These are phyloP conservation scores for Rallus limicola DNA, from an alignment of 2,113 vertebrate genomes.

Conservation along the genomic window DNA sequence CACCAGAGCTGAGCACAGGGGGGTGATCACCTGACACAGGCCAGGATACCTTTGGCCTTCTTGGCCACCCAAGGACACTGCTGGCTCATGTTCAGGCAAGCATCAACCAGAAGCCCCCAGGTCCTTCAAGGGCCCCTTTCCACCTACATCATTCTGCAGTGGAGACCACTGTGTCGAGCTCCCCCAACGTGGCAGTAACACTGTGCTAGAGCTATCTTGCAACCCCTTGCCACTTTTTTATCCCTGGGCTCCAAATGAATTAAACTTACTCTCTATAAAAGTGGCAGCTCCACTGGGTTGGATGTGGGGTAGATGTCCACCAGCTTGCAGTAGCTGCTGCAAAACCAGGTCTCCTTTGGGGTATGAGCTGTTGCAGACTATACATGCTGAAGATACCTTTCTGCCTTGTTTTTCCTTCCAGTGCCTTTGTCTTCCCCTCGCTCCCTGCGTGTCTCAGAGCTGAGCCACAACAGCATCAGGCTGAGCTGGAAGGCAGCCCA, in stretches of 20 bases:
- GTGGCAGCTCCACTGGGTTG: rapidly evolving
- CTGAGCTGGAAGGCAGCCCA: conserved; percentile 83
- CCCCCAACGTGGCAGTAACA: not conserved
- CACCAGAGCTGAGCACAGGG: too few species aligned
- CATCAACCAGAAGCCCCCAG: too few species aligned
- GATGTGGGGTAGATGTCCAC: not conserved
- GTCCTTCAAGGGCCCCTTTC: not conserved
- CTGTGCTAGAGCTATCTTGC: not conserved
- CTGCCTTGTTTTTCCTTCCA: conserved; percentile 31
- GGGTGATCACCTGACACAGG: too few species aligned
- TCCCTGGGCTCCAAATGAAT: not conserved
- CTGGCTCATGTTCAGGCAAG: too few species aligned
- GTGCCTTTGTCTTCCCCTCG: conserved; percentile 81
- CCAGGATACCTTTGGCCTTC: too few species aligned
- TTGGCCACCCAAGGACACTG: too few species aligned
- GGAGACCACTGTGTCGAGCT: not conserved
- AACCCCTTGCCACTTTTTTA: not conserved
- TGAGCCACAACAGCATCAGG: conserved; percentile 79
- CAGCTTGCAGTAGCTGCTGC: not conserved
- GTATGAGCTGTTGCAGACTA: not conserved
- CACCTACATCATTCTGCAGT: not conserved
- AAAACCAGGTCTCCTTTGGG: not conserved
- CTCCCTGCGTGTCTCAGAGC: conserved; percentile 78
- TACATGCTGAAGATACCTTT: not conserved
- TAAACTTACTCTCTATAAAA: not conserved